A percentile compares a stretch with the other conserved stretches of the same genome.
phyloP scores from a whole-genome alignment of 2,113 vertebrate genomes.

The Martes martes region DNA sequence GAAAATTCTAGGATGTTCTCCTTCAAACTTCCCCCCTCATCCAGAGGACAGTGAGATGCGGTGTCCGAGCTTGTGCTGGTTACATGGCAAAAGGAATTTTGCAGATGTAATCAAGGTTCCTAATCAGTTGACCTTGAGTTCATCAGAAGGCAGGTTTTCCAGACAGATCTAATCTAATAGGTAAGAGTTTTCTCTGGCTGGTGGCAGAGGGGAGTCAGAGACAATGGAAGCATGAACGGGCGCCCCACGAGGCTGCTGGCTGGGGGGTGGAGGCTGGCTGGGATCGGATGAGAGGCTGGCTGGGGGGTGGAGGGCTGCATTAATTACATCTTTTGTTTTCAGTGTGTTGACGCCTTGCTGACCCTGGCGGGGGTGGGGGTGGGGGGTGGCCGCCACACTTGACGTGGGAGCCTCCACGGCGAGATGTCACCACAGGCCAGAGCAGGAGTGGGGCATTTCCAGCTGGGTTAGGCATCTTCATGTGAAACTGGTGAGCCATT shows the following conservation, averaged over 20 bases:
- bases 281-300: not conserved
- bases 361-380: not conserved
- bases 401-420: too few relatives aligned
- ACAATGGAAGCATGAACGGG: not conserved
- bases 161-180: not conserved
- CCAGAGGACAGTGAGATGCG: not conserved
- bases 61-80: too few relatives aligned
- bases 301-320: too few relatives aligned
- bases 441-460: too few relatives aligned
- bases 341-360: too few relatives aligned
- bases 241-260: fast-evolving
- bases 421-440: too few relatives aligned
- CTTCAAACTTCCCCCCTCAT: not conserved
- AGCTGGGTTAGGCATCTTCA: too few relatives aligned
- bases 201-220: not conserved
- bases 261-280: too few relatives aligned
- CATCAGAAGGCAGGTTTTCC: too few relatives aligned
- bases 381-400: too few relatives aligned
- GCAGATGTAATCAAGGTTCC: not conserved
- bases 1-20: not conserved
- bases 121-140: not conserved
- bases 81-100: not conserved
- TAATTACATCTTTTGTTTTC: not conserved
- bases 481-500: too few relatives aligned
- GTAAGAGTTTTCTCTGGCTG: not conserved